These are phyloP conservation scores for Hipposideros armiger DNA, from an alignment of 2,113 vertebrate species.

Conservation along the genomic window DNA sequence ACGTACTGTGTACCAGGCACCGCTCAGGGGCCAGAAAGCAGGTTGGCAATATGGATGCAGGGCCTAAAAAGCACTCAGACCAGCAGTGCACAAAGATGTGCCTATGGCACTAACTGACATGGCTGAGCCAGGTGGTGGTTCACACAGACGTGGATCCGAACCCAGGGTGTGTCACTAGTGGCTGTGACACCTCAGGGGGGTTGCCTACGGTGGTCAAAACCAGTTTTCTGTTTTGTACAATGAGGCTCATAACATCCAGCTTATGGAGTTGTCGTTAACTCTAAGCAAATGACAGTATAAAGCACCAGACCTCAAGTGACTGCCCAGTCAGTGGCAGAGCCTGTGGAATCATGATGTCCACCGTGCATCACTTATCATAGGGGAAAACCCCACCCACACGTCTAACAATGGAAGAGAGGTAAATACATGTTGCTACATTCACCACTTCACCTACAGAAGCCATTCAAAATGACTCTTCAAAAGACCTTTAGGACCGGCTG, in stretches of 20 bases:
- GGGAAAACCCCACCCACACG: background rate
- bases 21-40: background rate
- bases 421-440: background rate
- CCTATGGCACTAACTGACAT: rapidly evolving
- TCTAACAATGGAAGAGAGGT: background rate
- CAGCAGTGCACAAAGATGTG: rapidly evolving
- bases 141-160: background rate
- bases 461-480: background rate
- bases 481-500: background rate
- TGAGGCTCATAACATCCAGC: background rate
- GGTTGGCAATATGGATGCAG: rapidly evolving
- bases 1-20: rapidly evolving
- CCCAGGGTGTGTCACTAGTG: background rate
- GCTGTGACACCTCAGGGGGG: background rate
- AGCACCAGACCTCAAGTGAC: background rate
- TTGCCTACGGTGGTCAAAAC: background rate
- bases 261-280: rapidly evolving
- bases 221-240: background rate
- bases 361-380: background rate
- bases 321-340: background rate
- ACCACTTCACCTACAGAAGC: background rate
- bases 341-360: too few species aligned
- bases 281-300: background rate
- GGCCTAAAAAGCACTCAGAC: background rate
- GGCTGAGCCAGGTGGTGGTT: background rate